These are phyloP conservation scores for Tapirus indicus DNA, from an alignment of 2,797 vertebrate species.

Conservation along the genomic window DNA sequence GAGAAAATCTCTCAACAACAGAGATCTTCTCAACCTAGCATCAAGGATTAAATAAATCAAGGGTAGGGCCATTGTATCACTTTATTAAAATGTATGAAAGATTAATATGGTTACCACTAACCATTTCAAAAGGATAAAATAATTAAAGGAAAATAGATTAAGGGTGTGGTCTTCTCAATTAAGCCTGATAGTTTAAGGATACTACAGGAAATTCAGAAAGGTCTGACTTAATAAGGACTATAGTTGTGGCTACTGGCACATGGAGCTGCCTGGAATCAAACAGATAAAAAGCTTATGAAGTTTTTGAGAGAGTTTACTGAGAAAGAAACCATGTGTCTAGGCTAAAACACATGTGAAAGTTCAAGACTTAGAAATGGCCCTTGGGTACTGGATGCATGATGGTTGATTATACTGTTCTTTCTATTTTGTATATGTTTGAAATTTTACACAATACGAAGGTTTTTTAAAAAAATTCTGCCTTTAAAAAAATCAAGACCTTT, in stretches of 20 bases:
- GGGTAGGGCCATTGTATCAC: background rate
- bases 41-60: constrained; percentile 42
- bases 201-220: constrained; percentile 5
- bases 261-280: background rate
- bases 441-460: background rate
- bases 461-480: background rate
- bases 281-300: background rate
- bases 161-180: background rate
- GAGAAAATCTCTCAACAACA: constrained; percentile 34
- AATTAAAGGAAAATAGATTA: background rate
- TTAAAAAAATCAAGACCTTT: constrained; percentile 6
- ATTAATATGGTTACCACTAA: background rate
- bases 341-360: background rate
- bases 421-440: background rate
- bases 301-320: constrained; percentile 14
- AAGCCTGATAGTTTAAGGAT: background rate
- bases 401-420: background rate
- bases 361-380: background rate
- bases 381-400: background rate
- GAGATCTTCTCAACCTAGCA: background rate
- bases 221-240: background rate
- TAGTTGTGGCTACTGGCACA: background rate
- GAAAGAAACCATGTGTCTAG: constrained; percentile 6
- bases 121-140: constrained; percentile 3
- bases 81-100: constrained; percentile 43